phyloP scores from a whole-genome alignment of 1,140 invertebrate species.

The Heliothis subflexa region DNA sequence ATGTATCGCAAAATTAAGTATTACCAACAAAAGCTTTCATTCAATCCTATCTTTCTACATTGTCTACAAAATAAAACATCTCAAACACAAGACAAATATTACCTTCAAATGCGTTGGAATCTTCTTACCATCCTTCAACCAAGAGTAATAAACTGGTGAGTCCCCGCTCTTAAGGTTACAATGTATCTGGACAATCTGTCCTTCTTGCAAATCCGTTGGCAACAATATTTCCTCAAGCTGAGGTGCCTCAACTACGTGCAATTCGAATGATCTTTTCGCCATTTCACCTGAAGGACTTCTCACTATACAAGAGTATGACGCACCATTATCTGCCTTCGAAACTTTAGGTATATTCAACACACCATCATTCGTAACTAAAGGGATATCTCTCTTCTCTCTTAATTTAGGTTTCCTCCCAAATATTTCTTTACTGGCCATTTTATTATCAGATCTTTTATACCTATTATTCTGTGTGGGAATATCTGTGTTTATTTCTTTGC shows the following conservation, averaged over 20 bases:
- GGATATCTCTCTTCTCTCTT: conserved; percentile 74
- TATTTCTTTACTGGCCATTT: conserved; percentile 76
- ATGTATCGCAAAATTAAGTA: background rate
- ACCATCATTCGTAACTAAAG: conserved; percentile 70
- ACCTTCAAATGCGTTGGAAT: conserved; percentile 90
- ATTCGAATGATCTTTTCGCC: conserved; percentile 89
- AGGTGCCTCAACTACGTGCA: conserved; percentile 91
- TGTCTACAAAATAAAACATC: conserved; percentile 1
- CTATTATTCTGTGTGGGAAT: conserved; percentile 67
- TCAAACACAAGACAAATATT: conserved; percentile 35
- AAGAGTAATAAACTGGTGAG: conserved; percentile 94
- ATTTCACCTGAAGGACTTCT: conserved; percentile 92
- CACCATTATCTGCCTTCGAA: conserved; percentile 89
- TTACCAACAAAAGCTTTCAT: background rate
- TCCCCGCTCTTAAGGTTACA: conserved; percentile 96
- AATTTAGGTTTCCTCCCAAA: conserved; percentile 82
- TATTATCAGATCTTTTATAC: conserved; percentile 70
- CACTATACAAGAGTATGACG: conserved; percentile 94
- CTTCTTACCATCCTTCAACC: conserved; percentile 94
- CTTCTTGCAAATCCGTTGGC: conserved; percentile 92
- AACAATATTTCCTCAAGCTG: conserved; percentile 87
- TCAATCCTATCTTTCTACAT: background rate
- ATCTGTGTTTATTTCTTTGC: conserved; percentile 75
- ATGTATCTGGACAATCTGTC: conserved; percentile 94
- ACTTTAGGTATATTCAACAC: conserved; percentile 91